Conservation (phyloP, 2,888 invertebrate species). For the Heliconius sara region DNA sequence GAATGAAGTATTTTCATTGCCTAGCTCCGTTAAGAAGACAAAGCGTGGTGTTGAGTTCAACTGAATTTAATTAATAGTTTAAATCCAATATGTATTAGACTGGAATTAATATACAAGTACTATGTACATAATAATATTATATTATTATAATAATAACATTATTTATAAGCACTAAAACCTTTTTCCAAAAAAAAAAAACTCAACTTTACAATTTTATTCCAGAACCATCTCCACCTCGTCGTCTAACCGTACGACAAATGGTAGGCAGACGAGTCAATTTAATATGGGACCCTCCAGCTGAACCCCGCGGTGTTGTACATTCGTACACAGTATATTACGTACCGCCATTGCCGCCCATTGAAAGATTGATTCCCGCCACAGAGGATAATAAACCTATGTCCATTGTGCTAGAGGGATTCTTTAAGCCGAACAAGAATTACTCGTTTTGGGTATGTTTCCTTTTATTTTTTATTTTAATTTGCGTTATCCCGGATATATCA, state of each 20-base stretch:
- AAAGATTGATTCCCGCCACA: conserved; percentile 69
- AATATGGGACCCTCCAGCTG: conserved; percentile 87
- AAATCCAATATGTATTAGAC: no score
- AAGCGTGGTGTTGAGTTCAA: background rate
- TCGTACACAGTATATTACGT: conserved; percentile 86
- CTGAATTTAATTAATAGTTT: no score
- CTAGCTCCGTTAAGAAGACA: background rate
- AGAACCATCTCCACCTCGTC: conserved; percentile 88
- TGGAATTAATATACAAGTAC: no score
- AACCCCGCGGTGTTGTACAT: conserved; percentile 85
- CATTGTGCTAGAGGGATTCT: conserved; percentile 82
- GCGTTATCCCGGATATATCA: background rate
- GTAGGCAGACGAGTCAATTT: conserved; percentile 86
- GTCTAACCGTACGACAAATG: conserved; percentile 86
- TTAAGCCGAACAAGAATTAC: conserved; percentile 85
- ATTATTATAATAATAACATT: no score
- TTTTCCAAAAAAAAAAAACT: no score
- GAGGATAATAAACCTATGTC: conserved; percentile 59
- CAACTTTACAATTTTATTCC: conserved; percentile 35
- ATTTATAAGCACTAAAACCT: no score
- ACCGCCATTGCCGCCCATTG: conserved; percentile 86
- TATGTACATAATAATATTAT: no score
- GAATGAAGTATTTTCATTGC: background rate
- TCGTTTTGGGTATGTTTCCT: conserved; percentile 87
- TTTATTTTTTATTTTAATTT: background rate